Evolutionary conservation across 2,113 vertebrate genomes (phyloP), one percentile per base, ranked within the genome.

Genomic region (Cheirogaleus medius): DNA sequence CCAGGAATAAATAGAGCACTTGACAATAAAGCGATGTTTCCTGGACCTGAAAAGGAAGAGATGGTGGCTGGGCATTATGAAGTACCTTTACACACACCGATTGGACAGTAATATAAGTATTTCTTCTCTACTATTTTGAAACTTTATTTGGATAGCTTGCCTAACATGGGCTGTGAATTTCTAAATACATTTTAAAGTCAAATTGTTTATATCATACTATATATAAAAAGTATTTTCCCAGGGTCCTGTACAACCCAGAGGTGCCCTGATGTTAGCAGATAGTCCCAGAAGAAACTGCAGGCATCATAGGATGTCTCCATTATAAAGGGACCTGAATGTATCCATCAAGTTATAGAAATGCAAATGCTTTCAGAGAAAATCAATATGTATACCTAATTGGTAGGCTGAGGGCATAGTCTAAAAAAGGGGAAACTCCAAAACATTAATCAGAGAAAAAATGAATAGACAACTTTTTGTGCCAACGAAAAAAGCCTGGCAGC

Each of bases 311-410:
- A 21, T 81, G 39, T 77, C n/a, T 94, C 27, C 42, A 34, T 68
- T 78, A 29, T 58, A 68, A 89, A 89, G 60, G 47, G 82, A 42
- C 34, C 18, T 82, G 71, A 95, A 88, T 69, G 37, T 83, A 66
- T 88, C 82, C 56, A 60, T 94, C 58, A 81, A 52, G 14, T 83
- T 81, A 91, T 84, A 18, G 82, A 96, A 92, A 77, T 37, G 47
- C 73, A 93, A 74, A 83, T 89, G n/a, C 32, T 84, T 86, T 97
- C 11, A 34, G 80, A 92, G 80, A 94, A 94, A 95, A 97, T 89
- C 44, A 88, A 32, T 78, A 17, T 68, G 27, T 71, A 39, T 86
- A 63, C 44, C 52, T 92, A 96, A 97, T 58, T 84, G 49, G 49
- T 37, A 90, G 81, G 74, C n/a, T 81, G n/a, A 78, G 39, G 69